These are phyloP conservation scores for Pantherophis guttatus DNA, from an alignment of 2,113 vertebrate species.

Conservation along the genomic window DNA sequence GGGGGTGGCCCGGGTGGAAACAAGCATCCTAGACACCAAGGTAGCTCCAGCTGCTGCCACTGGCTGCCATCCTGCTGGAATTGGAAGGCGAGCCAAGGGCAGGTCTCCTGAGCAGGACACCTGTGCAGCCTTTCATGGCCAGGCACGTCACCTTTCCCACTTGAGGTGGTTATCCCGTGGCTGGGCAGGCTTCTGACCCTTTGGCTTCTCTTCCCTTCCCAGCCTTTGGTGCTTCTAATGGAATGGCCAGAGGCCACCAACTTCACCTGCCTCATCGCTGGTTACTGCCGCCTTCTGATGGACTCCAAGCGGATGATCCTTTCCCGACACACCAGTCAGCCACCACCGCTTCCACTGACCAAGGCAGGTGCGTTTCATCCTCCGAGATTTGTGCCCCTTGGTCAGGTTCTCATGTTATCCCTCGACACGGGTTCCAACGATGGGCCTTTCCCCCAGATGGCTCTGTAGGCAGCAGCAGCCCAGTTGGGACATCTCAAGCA, in stretches of 20 bases:
- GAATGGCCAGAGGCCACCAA: constrained; percentile 98
- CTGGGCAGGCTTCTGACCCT: too few relatives aligned
- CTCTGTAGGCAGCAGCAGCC: not conserved
- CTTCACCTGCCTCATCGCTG: constrained; percentile 94
- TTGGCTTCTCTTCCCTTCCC: constrained; percentile 43
- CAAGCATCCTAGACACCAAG: constrained; percentile 93
- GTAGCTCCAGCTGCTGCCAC: constrained; percentile 63
- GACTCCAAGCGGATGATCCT: constrained; percentile 93
- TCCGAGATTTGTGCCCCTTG: constrained; percentile 47
- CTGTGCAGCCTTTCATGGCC: not conserved
- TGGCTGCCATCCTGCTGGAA: not conserved
- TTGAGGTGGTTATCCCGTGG: not conserved
- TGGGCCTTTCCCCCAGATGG: not conserved
- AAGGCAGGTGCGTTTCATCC: constrained; percentile 93
- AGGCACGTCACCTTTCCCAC: not conserved
- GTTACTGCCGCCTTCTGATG: constrained; percentile 95
- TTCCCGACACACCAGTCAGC: constrained; percentile 82
- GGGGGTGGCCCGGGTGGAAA: constrained; percentile 92
- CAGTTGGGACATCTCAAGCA: not conserved
- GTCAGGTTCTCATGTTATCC: not conserved
- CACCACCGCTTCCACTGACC: constrained; percentile 77
- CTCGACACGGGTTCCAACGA: not conserved
- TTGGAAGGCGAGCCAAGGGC: not conserved
- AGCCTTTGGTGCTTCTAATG: constrained; percentile 95
- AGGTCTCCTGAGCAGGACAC: too few relatives aligned